A percentile compares a stretch with the other conserved stretches of the same genome.
Evolutionary conservation across 2,888 invertebrate species (phyloP).

Genomic region (Drosophila atripex): DNA sequence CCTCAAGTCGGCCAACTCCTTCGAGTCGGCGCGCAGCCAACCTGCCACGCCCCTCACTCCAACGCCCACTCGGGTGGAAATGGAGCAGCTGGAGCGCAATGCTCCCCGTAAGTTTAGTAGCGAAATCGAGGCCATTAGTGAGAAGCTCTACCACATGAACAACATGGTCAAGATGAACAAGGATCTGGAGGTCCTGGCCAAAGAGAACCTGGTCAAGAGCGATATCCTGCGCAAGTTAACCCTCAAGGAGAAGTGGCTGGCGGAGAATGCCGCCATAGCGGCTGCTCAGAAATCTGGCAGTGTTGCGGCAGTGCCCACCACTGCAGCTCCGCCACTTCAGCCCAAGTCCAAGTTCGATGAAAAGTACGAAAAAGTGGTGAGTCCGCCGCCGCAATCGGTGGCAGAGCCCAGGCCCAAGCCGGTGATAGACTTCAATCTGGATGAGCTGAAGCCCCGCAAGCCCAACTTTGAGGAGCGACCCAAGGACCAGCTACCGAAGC

Average conservation of each 20-base stretch:
- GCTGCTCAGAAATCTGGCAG: slow-evolving; percentile 41
- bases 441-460: slow-evolving; percentile 60
- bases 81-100: slow-evolving; percentile 82
- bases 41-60: slow-evolving; percentile 46
- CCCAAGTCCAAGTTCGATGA: slow-evolving; percentile 75
- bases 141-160: slow-evolving; percentile 82
- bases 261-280: slow-evolving; percentile 74
- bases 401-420: slow-evolving; percentile 54
- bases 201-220: slow-evolving; percentile 82
- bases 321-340: slow-evolving; percentile 7
- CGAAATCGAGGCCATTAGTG: slow-evolving; percentile 83
- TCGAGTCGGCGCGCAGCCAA: slow-evolving; percentile 67
- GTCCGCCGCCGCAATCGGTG: slow-evolving; percentile 14
- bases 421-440: slow-evolving; percentile 56
- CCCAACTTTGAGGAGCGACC: slow-evolving; percentile 69
- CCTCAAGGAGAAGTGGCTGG: slow-evolving; percentile 83
- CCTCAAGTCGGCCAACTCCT: slow-evolving; percentile 66
- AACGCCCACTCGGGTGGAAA: slow-evolving; percentile 71
- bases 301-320: background rate
- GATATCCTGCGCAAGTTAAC: slow-evolving; percentile 83
- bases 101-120: slow-evolving; percentile 78
- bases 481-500: slow-evolving; percentile 57
- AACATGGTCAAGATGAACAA: slow-evolving; percentile 83
- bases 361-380: slow-evolving; percentile 66
- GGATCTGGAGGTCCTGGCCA: slow-evolving; percentile 82